These are phyloP conservation scores for Pollachius pollachius DNA, from an alignment of 2,113 vertebrate species.

Conservation along the genomic window DNA sequence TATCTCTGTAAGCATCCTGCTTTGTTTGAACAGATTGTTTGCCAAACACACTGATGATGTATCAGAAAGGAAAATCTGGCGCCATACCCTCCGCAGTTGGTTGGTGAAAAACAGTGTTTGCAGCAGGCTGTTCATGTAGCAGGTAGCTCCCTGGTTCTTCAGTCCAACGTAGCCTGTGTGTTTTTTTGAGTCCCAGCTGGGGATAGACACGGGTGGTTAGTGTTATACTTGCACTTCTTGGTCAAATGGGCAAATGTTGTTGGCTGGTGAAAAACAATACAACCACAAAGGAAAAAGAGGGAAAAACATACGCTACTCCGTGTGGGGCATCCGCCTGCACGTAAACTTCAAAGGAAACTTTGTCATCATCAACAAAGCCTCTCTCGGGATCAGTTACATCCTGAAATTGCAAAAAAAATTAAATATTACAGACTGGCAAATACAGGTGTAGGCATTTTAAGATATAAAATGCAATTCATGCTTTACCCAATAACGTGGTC, in stretches of 20 bases:
- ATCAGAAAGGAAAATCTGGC: background rate
- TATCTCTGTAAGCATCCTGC: too few relatives aligned
- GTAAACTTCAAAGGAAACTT: constrained; percentile 97
- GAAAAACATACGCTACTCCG: constrained; percentile 90
- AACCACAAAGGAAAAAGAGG: background rate
- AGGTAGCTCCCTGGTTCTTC: constrained; percentile 98
- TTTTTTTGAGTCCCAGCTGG: constrained; percentile 98
- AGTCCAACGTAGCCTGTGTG: constrained; percentile 98
- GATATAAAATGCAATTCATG: too few relatives aligned
- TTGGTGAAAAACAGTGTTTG: constrained; percentile 99
- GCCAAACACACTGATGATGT: too few relatives aligned
- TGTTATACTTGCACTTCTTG: too few relatives aligned
- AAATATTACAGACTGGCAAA: background rate
- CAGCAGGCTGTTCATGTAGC: constrained; percentile 99
- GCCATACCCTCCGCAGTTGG: constrained; percentile 89
- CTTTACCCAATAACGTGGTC: too few relatives aligned
- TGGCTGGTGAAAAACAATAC: background rate
- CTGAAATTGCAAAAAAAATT: constrained; percentile 61
- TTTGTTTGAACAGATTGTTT: too few relatives aligned
- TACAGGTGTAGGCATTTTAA: too few relatives aligned
- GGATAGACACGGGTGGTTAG: constrained; percentile 4
- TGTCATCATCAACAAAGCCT: constrained; percentile 96
- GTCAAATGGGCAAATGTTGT: too few relatives aligned
- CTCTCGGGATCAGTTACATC: constrained; percentile 98
- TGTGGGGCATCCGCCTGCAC: constrained; percentile 98